Conservation (phyloP, 2,113 vertebrate genomes). For the Entelurus aequoreus region DNA sequence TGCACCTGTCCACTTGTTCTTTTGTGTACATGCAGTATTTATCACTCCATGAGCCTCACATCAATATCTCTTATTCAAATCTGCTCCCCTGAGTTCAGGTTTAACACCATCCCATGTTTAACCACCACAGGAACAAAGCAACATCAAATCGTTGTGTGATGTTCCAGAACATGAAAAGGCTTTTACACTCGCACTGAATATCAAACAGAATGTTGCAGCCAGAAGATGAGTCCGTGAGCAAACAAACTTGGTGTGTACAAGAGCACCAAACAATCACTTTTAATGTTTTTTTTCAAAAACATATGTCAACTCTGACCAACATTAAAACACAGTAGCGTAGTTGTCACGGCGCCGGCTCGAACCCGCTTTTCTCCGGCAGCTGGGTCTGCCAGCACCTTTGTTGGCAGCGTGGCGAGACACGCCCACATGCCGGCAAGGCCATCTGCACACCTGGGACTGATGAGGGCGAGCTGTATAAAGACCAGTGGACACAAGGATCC, state of each 20-base stretch:
- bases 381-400: too few relatives aligned
- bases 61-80: background rate
- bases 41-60: background rate
- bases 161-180: conserved; percentile 48
- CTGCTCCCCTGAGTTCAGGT: conserved; percentile 18
- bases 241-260: background rate
- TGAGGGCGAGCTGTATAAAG: too few relatives aligned
- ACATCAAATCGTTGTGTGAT: conserved; percentile 10
- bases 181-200: conserved; percentile 38
- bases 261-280: background rate
- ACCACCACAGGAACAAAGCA: conserved; percentile 9
- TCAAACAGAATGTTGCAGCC: conserved; percentile 22
- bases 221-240: conserved; percentile 12
- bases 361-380: too few relatives aligned
- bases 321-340: too few relatives aligned
- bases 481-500: too few relatives aligned
- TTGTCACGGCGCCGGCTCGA: too few relatives aligned
- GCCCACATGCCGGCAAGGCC: too few relatives aligned
- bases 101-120: conserved; percentile 11
- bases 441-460: too few relatives aligned
- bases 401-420: too few relatives aligned
- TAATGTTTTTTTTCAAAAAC: too few relatives aligned
- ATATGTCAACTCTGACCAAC: too few relatives aligned
- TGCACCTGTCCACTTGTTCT: conserved; percentile 1
- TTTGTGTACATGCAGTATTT: background rate